A percentile compares a stretch with the other conserved stretches of the same genome.
These are phyloP conservation scores for Periophthalmus magnuspinnatus DNA, from an alignment of 2,797 vertebrate species.

Conservation along the genomic window DNA sequence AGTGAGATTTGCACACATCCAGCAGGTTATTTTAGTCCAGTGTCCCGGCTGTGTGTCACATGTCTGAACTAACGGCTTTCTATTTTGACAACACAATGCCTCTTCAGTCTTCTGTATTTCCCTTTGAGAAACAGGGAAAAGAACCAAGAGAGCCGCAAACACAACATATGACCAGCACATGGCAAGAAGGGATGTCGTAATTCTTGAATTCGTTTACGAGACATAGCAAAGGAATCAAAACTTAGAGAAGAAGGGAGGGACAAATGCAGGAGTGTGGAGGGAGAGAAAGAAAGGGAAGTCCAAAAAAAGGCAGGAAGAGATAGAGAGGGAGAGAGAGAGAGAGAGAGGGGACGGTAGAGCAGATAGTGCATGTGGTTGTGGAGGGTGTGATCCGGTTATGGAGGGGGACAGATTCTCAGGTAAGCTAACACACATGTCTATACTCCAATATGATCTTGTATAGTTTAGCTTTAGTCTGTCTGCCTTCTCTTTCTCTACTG, in stretches of 20 bases:
- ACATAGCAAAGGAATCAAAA: slow-evolving; percentile 76
- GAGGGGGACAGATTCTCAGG: slow-evolving; percentile 85
- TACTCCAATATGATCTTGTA: slow-evolving; percentile 8
- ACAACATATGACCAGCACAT: slow-evolving; percentile 82
- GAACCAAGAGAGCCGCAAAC: slow-evolving; percentile 30
- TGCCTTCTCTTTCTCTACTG: slow-evolving; percentile 48
- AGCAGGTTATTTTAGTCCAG: slow-evolving; percentile 72
- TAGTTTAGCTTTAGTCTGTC: slow-evolving; percentile 32
- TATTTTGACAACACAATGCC: slow-evolving; percentile 76
- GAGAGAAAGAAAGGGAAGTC: slow-evolving; percentile 71
- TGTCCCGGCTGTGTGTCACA: slow-evolving; percentile 67
- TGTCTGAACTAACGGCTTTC: slow-evolving; percentile 71
- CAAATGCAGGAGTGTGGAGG: slow-evolving; percentile 46
- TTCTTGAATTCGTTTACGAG: slow-evolving; percentile 72
- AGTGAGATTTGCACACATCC: slow-evolving; percentile 38
- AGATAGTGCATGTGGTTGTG: slow-evolving; percentile 74
- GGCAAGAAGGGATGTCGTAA: slow-evolving; percentile 69
- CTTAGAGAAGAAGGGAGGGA: slow-evolving; percentile 40
- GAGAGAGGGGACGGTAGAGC: slow-evolving; percentile 47
- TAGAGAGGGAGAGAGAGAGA: slow-evolving; percentile 40
- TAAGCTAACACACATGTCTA: slow-evolving; percentile 59
- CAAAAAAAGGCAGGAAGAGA: slow-evolving; percentile 62
- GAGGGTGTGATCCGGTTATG: slow-evolving; percentile 77
- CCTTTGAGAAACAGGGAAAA: slow-evolving; percentile 31
- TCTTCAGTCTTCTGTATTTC: slow-evolving; percentile 68